Base-by-base conservation (phyloP, 2,888 invertebrate species). In the Eupithecia centaureata region DNA sequence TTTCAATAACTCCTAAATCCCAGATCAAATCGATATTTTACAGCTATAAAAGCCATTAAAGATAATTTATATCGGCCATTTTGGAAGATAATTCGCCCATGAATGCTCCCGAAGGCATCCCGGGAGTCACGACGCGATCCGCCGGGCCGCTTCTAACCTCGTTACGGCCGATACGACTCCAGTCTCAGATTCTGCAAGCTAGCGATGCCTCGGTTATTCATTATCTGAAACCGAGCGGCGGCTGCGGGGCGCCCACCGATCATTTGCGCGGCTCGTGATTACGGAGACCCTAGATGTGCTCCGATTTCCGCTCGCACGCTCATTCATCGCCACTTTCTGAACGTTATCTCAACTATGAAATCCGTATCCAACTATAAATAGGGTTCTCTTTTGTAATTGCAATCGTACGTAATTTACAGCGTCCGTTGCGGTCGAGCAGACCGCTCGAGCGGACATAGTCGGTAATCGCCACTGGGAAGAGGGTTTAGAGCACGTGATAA, bases 161-260 rank as follows among this genome's bases (percentile, higher is more conserved):
- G 86, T 91, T 90, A 90, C 85, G 83, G 82, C 83, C 79, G 84
- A 83, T 86, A 84, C 83, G 81, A 85, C 81, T 82, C 78, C 76
- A 79, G 79, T 82, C n/a, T n/a, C 86, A 82, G 85, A 89, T 90
- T 91, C 85, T 87, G 90, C 89, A 89, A 89, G 87, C 86, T 79
- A 88, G 90, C 87, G 85, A 86, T 86, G 79, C 81, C 79, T 85
- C 80, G 78, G 87, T 87, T 87, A 90, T 90, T 91, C 89, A 90
- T 90, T 88, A 88, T 86, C 85, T 83, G 83, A 84, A 87, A 83
- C 83, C 75, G 79, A 77, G 66, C 68, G 61, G 73, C 60, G 65
- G 68, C 66, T n/a, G 70, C 60, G 67, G 74, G 52, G 51, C 58
- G 28, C 35, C 62, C 75, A 77, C 79, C 80, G 85, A 87, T 88